Evolutionary conservation across 2,113 vertebrate genomes (phyloP).

Genomic region (Sciurus niger): DNA sequence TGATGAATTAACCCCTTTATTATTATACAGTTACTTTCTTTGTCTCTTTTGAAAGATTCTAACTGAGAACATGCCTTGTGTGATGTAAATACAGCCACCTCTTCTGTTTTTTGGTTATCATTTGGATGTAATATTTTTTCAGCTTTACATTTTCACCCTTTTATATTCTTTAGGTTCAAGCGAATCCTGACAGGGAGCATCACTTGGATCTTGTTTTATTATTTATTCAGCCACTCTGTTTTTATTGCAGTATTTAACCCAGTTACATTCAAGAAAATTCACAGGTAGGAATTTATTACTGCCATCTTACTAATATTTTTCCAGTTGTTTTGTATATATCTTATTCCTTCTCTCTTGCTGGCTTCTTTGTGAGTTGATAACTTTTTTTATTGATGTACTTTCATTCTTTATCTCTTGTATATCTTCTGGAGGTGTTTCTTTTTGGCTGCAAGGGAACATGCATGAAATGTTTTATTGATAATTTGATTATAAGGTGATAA

Average conservation of each 20-base stretch:
- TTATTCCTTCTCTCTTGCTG: not conserved
- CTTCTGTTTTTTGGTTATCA: not conserved
- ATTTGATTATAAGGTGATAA: not conserved
- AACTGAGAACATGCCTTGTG: too few relatives aligned
- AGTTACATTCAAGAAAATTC: not conserved
- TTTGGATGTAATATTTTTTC: not conserved
- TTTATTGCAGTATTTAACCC: not conserved
- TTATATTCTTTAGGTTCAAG: not conserved
- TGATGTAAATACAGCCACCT: not conserved
- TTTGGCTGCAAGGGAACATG: not conserved
- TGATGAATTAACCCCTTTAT: too few relatives aligned
- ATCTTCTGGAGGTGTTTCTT: not conserved
- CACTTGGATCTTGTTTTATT: not conserved
- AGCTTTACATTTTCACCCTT: too few relatives aligned
- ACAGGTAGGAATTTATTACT: not conserved
- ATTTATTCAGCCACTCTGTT: not conserved
- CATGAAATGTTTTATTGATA: not conserved
- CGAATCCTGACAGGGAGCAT: not conserved
- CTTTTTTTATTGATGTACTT: not conserved
- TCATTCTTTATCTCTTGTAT: not conserved
- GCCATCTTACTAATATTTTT: too few relatives aligned
- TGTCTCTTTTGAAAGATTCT: not conserved
- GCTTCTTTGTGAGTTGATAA: not conserved
- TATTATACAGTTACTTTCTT: too few relatives aligned
- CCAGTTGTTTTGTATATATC: not conserved